Conservation (phyloP, 2,113 vertebrate species). For the Etheostoma cragini region DNA sequence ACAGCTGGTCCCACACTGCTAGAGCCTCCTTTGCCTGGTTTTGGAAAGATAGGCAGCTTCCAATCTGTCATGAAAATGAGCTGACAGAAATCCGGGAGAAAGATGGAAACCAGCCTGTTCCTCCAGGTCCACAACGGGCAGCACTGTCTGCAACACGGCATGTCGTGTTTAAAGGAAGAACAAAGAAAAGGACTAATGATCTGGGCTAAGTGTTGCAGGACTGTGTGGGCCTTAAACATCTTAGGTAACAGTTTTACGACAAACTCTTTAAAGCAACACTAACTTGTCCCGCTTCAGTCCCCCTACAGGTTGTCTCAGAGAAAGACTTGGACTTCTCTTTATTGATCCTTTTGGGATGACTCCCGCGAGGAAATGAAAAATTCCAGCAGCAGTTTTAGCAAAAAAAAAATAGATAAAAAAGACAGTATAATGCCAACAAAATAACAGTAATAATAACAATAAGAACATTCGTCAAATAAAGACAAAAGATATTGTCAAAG, state of each 20-base stretch:
- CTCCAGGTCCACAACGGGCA: neutral
- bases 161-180: neutral
- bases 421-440: too few relatives aligned
- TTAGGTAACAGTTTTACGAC: neutral
- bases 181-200: neutral
- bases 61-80: constrained; percentile 30
- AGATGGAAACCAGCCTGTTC: constrained; percentile 8
- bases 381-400: too few relatives aligned
- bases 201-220: neutral
- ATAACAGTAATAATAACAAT: too few relatives aligned
- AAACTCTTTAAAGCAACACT: too few relatives aligned
- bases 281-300: too few relatives aligned
- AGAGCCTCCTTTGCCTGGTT: neutral
- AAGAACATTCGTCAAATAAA: too few relatives aligned
- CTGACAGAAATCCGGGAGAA: constrained; percentile 23
- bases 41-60: constrained; percentile 16
- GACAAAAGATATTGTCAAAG: too few relatives aligned
- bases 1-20: constrained; percentile 33
- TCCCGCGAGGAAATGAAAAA: too few relatives aligned
- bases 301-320: too few relatives aligned
- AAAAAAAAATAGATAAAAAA: too few relatives aligned
- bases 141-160: neutral
- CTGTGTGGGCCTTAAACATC: neutral
- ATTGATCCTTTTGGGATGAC: too few relatives aligned
- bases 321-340: too few relatives aligned